Conservation (phyloP, 1,140 invertebrate species). For the Nephotettix cincticeps region DNA sequence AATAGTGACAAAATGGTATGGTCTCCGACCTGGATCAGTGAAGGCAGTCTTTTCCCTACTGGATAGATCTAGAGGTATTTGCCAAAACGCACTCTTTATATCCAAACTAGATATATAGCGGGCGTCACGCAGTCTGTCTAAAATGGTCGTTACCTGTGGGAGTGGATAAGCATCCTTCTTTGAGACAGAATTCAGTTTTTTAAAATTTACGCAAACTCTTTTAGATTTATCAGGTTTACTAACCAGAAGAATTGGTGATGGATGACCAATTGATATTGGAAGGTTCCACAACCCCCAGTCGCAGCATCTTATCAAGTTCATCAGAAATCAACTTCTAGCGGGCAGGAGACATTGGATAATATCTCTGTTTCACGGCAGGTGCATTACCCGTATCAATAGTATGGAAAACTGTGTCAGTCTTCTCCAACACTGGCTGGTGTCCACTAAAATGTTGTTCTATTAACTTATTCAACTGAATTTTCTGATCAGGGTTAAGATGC, state of each 20-base stretch:
- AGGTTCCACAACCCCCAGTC: no score
- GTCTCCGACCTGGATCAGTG: background rate
- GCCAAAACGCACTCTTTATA: background rate
- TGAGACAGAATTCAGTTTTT: background rate
- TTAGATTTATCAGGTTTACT: background rate
- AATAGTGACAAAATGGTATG: background rate
- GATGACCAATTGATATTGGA: no score
- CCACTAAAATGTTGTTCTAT: no score
- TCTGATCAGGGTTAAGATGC: background rate
- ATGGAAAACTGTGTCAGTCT: no score
- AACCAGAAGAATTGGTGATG: background rate
- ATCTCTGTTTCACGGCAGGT: no score
- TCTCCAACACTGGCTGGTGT: no score
- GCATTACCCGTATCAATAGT: no score
- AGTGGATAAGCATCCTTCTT: constrained; percentile 2
- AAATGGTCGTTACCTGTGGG: background rate
- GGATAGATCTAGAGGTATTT: no score
- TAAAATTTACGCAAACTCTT: background rate
- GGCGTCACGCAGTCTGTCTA: background rate
- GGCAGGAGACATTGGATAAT: no score
- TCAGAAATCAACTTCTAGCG: no score
- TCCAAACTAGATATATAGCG: background rate
- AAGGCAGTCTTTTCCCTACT: constrained; percentile 5
- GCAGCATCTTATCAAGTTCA: no score
- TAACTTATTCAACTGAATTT: no score